Percentiles rank a stretch among this genome's conserved stretches.
phyloP scores from a whole-genome alignment of 2,888 invertebrate genomes.

The Cryptus armator region DNA sequence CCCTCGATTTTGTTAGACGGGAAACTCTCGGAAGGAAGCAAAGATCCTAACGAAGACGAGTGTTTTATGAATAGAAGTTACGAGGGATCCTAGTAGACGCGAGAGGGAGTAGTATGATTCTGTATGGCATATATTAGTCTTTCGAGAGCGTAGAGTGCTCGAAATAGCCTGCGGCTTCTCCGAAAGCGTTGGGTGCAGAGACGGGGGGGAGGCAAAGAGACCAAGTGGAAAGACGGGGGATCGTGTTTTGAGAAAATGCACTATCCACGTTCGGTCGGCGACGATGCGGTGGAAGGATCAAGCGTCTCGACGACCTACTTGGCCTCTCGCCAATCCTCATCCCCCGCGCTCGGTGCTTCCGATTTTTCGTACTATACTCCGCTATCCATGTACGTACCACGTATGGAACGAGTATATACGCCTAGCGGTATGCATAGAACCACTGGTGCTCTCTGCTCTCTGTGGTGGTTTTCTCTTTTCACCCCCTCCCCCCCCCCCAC shows the following conservation, averaged over 20 bases:
- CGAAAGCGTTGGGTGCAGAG: neutral
- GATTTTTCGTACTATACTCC: constrained; percentile 40
- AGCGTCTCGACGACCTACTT: constrained; percentile 63
- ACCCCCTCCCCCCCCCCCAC: neutral
- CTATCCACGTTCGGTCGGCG: constrained; percentile 55
- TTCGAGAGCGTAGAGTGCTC: constrained; percentile 10
- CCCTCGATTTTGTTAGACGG: neutral
- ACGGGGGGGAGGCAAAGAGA: neutral
- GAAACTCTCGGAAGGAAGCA: neutral
- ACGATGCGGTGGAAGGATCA: constrained; percentile 57
- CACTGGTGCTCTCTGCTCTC: constrained; percentile 10
- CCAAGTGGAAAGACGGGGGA: constrained; percentile 52
- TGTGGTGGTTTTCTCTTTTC: neutral
- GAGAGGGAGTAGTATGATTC: constrained; percentile 18
- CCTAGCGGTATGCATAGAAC: constrained; percentile 5
- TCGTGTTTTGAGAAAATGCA: constrained; percentile 62
- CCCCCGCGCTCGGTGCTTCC: constrained; percentile 25
- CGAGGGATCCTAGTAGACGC: neutral
- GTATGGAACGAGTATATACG: constrained; percentile 3
- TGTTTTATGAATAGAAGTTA: constrained; percentile 56
- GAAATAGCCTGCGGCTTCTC: constrained; percentile 32
- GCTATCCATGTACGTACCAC: constrained; percentile 5
- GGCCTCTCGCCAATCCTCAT: constrained; percentile 59
- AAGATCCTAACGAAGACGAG: constrained; percentile 47
- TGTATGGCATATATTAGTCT: constrained; percentile 22